phyloP scores from a whole-genome alignment of 2,113 vertebrate genomes.

The Aspiorhynchus laticeps region DNA sequence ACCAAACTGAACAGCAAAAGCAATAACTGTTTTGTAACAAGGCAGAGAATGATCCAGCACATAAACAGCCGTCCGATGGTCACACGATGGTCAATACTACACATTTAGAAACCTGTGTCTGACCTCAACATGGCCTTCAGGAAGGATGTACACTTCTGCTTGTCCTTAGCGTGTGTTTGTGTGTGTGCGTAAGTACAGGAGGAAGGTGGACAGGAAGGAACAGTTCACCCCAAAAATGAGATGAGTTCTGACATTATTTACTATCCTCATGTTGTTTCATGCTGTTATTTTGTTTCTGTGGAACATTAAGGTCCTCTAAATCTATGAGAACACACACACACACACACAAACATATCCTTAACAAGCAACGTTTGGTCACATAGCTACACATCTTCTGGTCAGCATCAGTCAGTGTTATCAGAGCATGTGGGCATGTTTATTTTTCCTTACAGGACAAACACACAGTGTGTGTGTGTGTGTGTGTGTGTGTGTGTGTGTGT shows the following conservation, averaged over 20 bases:
- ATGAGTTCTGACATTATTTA: neutral
- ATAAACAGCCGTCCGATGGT: neutral
- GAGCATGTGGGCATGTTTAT: conserved; percentile 33
- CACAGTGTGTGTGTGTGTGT: conserved; percentile 7
- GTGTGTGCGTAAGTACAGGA: neutral
- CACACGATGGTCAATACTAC: neutral
- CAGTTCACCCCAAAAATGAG: neutral
- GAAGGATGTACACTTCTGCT: conserved; percentile 84
- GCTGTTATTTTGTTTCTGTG: neutral
- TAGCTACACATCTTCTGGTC: conserved; percentile 37
- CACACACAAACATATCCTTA: neutral
- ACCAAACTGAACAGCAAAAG: neutral
- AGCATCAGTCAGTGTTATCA: conserved; percentile 49
- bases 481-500: conserved; percentile 7
- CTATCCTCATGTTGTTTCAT: neutral
- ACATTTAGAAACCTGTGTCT: conserved; percentile 64
- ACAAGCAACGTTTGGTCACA: neutral
- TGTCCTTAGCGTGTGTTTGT: conserved; percentile 51
- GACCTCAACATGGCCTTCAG: conserved; percentile 70
- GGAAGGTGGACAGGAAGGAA: conserved; percentile 1
- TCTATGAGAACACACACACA: neutral
- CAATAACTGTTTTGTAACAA: neutral
- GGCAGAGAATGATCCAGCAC: neutral
- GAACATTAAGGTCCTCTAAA: neutral
- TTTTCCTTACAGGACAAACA: conserved; percentile 12